Percentiles rank a stretch among this genome's conserved stretches.
Conservation (phyloP, 1,140 invertebrate species). For the Eubasilissa regina region DNA sequence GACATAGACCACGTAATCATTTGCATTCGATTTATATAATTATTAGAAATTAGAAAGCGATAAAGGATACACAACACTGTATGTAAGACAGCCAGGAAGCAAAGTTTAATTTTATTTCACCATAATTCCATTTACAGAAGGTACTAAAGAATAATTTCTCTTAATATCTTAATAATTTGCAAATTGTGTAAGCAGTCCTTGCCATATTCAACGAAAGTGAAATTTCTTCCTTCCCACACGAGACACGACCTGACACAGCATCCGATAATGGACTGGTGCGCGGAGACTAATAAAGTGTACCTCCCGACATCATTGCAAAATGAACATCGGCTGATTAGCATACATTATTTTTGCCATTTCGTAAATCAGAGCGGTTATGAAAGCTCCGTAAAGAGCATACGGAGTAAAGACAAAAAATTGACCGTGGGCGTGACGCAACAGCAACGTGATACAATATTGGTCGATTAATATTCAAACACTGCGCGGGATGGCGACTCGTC, state of each 20-base stretch:
- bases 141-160: slow-evolving; percentile 27
- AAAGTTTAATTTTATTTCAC: slow-evolving; percentile 7
- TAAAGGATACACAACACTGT: too few relatives aligned
- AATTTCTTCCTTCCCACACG: slow-evolving; percentile 52
- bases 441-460: slow-evolving; percentile 34
- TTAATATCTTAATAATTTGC: slow-evolving; percentile 33
- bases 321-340: slow-evolving; percentile 22
- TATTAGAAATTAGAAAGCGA: too few relatives aligned
- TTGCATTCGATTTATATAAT: too few relatives aligned
- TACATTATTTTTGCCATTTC: slow-evolving; percentile 36
- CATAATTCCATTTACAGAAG: neutral
- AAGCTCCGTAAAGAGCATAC: slow-evolving; percentile 20
- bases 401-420: slow-evolving; percentile 15
- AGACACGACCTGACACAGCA: slow-evolving; percentile 21
- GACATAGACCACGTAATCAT: too few relatives aligned
- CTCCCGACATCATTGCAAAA: slow-evolving; percentile 17
- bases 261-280: slow-evolving; percentile 6
- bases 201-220: slow-evolving; percentile 59
- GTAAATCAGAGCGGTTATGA: slow-evolving; percentile 33
- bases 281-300: slow-evolving; percentile 11
- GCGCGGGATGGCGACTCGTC: slow-evolving; percentile 18
- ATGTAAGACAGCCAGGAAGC: neutral
- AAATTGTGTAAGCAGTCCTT: slow-evolving; percentile 54
- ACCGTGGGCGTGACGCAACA: slow-evolving; percentile 37
- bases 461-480: slow-evolving; percentile 34